These are phyloP conservation scores for Drosophila lini DNA, from an alignment of 1,140 invertebrate species.

Conservation along the genomic window DNA sequence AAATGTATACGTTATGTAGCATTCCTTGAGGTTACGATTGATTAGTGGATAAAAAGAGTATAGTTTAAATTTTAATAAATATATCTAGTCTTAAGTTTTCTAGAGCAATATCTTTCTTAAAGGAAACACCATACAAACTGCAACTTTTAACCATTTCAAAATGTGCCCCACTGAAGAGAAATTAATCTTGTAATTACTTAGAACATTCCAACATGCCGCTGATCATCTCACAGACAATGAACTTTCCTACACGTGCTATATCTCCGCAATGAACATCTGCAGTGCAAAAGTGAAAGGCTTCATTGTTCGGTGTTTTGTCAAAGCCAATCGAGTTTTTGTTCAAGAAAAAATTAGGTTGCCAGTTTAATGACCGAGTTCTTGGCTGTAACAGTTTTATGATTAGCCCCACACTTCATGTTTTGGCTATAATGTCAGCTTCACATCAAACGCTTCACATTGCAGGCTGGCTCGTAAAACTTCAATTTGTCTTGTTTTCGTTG, in stretches of 20 bases:
- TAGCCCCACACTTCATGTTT: slow-evolving; percentile 32
- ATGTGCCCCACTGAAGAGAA: neutral
- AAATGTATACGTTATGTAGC: too few species aligned
- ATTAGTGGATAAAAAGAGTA: neutral
- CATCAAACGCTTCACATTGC: slow-evolving; percentile 49
- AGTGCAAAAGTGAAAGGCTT: slow-evolving; percentile 57
- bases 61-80: neutral
- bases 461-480: slow-evolving; percentile 24
- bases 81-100: neutral
- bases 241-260: slow-evolving; percentile 13
- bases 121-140: neutral
- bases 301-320: slow-evolving; percentile 24
- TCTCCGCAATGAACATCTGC: slow-evolving; percentile 6
- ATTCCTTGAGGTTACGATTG: neutral
- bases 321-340: slow-evolving; percentile 34
- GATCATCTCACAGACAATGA: slow-evolving; percentile 4
- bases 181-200: slow-evolving; percentile 1
- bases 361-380: slow-evolving; percentile 50
- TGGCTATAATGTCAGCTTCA: slow-evolving; percentile 64
- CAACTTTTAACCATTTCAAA: neutral
- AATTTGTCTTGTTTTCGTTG: slow-evolving; percentile 36
- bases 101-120: neutral
- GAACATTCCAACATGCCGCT: slow-evolving; percentile 17
- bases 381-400: slow-evolving; percentile 46
- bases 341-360: slow-evolving; percentile 49